A percentile compares a stretch with the other conserved stretches of the same genome.
phyloP scores from a whole-genome alignment of 2,888 invertebrate genomes.

The Sesia apiformis region DNA sequence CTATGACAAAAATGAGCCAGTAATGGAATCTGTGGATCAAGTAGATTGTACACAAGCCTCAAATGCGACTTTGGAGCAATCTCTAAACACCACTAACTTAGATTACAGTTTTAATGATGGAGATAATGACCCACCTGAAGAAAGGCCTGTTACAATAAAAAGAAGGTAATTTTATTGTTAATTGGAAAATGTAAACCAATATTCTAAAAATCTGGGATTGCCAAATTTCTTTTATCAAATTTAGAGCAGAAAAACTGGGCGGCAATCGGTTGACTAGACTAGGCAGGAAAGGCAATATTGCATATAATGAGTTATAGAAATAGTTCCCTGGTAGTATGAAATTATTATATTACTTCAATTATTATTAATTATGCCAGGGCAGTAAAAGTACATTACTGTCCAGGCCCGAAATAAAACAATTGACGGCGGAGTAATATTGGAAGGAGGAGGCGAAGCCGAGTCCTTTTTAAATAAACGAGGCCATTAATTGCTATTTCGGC shows the following conservation, averaged over 20 bases:
- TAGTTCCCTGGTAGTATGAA: too few species aligned
- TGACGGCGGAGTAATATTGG: too few species aligned
- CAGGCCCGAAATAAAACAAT: too few species aligned
- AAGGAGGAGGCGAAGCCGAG: too few species aligned
- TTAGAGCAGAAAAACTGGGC: not conserved
- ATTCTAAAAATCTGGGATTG: not conserved
- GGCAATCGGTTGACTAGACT: too few species aligned
- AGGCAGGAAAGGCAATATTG: too few species aligned
- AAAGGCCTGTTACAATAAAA: slow-evolving; percentile 57
- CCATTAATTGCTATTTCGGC: too few species aligned
- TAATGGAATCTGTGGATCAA: not conserved
- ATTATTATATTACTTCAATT: too few species aligned
- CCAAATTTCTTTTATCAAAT: not conserved
- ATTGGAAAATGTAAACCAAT: not conserved
- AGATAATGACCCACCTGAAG: slow-evolving; percentile 68
- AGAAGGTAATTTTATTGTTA: slow-evolving; percentile 49
- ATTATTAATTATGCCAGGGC: too few species aligned
- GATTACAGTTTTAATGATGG: slow-evolving; percentile 46
- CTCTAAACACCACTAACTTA: slow-evolving; percentile 18
- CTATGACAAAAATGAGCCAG: not conserved
- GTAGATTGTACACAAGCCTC: not conserved
- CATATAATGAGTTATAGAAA: too few species aligned
- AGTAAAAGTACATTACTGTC: too few species aligned
- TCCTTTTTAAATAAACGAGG: too few species aligned
- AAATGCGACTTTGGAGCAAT: not conserved